Conservation (phyloP, 2,113 vertebrate genomes). For the Corythornis vintsioides region DNA sequence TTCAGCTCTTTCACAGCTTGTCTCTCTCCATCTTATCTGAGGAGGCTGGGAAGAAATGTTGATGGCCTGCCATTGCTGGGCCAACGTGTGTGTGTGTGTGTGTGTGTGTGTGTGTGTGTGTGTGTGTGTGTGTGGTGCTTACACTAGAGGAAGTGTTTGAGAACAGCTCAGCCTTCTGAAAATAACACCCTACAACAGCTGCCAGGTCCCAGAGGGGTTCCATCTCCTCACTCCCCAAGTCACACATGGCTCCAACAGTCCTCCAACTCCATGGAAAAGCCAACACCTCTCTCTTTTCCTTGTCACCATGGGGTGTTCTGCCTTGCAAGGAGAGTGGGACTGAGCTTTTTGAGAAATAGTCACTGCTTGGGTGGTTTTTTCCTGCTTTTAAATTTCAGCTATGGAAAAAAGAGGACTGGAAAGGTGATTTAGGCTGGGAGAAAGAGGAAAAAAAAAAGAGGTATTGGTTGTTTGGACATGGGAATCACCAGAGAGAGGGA, state of each 20-base stretch:
- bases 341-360: not conserved
- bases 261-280: not conserved
- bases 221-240: not conserved
- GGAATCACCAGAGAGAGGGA: not conserved
- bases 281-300: not conserved
- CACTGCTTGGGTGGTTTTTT: not conserved
- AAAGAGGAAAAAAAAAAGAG: not conserved
- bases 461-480: not conserved
- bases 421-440: not conserved
- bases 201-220: not conserved
- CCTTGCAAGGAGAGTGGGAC: not conserved
- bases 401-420: not conserved
- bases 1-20: not conserved
- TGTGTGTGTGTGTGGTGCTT: not conserved
- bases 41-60: not conserved
- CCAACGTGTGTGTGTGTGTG: not conserved
- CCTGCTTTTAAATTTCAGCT: not conserved
- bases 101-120: not conserved
- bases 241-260: not conserved
- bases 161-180: conserved; percentile 26
- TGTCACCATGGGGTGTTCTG: not conserved
- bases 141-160: not conserved
- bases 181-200: not conserved
- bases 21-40: not conserved
- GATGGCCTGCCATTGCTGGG: conserved; percentile 2